Conservation (phyloP, 2,113 vertebrate species). For the Halichoerus grypus region DNA sequence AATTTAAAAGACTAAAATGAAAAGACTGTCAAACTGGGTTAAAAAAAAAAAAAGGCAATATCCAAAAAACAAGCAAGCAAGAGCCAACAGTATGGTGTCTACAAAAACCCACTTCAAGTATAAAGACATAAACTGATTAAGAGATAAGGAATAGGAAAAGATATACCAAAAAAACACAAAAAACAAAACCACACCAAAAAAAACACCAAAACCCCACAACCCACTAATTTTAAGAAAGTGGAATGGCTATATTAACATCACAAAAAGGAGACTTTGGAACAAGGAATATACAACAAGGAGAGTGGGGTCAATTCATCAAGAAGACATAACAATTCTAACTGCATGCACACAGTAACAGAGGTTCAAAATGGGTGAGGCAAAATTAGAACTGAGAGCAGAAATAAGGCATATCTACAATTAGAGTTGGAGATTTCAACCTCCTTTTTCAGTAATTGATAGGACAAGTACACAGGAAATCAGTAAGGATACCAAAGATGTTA, state of each 20-base stretch:
- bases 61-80: not conserved
- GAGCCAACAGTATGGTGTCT: not conserved
- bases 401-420: not conserved
- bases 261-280: not conserved
- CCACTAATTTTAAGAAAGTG: not conserved
- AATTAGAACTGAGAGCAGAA: not conserved
- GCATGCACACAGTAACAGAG: not conserved
- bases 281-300: not conserved
- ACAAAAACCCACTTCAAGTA: constrained; percentile 6
- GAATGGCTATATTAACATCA: not conserved
- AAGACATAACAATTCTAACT: not conserved
- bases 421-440: not conserved
- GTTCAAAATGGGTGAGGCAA: not conserved
- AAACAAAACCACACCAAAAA: too few relatives aligned
- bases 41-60: not conserved
- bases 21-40: not conserved
- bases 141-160: not conserved
- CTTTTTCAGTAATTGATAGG: not conserved
- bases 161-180: not conserved
- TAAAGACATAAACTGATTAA: not conserved
- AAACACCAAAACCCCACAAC: too few relatives aligned
- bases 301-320: not conserved
- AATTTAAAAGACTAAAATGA: constrained; percentile 11
- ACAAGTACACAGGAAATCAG: not conserved
- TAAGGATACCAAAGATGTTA: not conserved